phyloP scores from a whole-genome alignment of 1,140 invertebrate species.

The Psilanteris sp. region DNA sequence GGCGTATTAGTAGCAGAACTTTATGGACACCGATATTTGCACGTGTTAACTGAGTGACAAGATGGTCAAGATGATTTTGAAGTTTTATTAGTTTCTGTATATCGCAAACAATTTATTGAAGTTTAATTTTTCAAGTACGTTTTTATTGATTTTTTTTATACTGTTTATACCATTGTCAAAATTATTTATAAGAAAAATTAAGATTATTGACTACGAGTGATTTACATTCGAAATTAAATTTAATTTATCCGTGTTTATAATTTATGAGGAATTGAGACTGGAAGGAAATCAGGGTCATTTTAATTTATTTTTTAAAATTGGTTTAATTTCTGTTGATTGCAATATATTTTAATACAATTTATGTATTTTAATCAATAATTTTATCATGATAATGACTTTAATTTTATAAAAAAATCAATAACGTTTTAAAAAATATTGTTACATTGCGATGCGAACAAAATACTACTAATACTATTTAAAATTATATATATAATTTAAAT shows the following conservation, averaged over 20 bases:
- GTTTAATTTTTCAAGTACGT: conserved; percentile 34
- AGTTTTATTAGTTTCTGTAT: conserved; percentile 47
- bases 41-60: conserved; percentile 75
- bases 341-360: no score
- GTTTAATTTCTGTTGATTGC: no score
- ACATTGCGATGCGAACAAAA: no score
- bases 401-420: no score
- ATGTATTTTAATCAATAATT: no score
- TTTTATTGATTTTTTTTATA: no score
- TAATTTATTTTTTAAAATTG: conserved; percentile 18
- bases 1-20: conserved; percentile 73
- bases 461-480: conserved; percentile 10
- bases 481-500: conserved; percentile 14
- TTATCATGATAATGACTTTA: no score
- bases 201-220: neutral
- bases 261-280: conserved; percentile 27
- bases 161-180: no score
- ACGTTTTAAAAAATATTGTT: no score
- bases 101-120: conserved; percentile 34
- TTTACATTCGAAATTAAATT: neutral
- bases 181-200: conserved; percentile 1
- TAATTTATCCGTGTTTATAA: conserved; percentile 3
- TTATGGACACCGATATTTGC: conserved; percentile 76
- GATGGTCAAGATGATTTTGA: conserved; percentile 52
- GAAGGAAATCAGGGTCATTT: conserved; percentile 35